Evolutionary conservation across 2,888 invertebrate species (phyloP).

Genomic region (Stenolophus ochropezus): DNA sequence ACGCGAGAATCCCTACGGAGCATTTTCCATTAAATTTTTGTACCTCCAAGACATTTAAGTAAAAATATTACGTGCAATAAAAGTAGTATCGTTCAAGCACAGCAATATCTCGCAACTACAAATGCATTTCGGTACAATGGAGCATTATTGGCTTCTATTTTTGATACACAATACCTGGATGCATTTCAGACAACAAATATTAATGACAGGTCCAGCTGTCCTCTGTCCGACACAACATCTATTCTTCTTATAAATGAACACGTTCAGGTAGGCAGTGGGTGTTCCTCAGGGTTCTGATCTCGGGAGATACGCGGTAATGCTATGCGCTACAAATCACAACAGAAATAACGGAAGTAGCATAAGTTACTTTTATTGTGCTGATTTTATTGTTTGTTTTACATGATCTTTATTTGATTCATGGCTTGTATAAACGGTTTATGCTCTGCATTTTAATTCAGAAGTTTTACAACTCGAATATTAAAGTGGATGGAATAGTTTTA

Average conservation of each 20-base stretch:
- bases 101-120: not conserved
- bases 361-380: not conserved
- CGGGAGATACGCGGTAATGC: too few relatives aligned
- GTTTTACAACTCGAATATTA: not conserved
- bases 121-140: not conserved
- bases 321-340: too few relatives aligned
- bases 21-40: too few relatives aligned
- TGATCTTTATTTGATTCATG: not conserved
- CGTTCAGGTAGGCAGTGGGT: not conserved
- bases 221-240: not conserved
- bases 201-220: not conserved
- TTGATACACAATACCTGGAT: not conserved
- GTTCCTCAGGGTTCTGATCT: not conserved
- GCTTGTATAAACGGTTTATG: not conserved
- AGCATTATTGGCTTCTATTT: not conserved
- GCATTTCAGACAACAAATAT: not conserved
- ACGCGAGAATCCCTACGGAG: too few relatives aligned
- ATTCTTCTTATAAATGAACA: not conserved
- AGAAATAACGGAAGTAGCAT: not conserved
- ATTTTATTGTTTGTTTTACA: not conserved
- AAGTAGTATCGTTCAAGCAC: not conserved
- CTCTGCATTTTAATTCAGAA: not conserved
- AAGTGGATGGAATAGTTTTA: too few relatives aligned
- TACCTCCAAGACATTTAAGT: not conserved
- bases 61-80: not conserved